Percentiles rank a stretch among this genome's conserved stretches.
phyloP scores from a whole-genome alignment of 2,113 vertebrate species.

The Pipa parva region DNA sequence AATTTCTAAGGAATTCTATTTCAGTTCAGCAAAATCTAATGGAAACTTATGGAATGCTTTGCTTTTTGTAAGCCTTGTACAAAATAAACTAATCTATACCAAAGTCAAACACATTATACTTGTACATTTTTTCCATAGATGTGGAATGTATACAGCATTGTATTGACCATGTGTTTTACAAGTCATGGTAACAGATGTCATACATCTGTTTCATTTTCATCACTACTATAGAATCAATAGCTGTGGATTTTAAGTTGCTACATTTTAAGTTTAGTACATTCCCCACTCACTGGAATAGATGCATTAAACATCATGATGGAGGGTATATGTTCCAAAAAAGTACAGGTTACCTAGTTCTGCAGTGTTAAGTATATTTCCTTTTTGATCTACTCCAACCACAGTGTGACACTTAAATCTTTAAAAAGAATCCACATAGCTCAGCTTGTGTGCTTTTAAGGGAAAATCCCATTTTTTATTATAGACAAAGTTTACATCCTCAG shows the following conservation, averaged over 20 bases:
- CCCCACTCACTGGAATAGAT: too few species aligned
- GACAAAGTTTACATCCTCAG: too few species aligned
- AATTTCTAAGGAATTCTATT: constrained; percentile 42
- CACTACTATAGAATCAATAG: neutral
- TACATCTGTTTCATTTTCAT: neutral
- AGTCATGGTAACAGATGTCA: neutral
- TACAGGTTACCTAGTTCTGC: too few species aligned
- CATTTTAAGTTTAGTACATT: neutral
- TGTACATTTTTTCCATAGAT: constrained; percentile 29
- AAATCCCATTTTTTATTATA: too few species aligned
- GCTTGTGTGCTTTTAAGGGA: too few species aligned
- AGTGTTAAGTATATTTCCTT: too few species aligned
- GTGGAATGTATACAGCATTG: neutral
- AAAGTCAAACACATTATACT: constrained; percentile 17
- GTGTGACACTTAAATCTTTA: too few species aligned
- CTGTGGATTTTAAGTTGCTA: neutral
- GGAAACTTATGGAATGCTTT: constrained; percentile 35
- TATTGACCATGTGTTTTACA: constrained; percentile 1
- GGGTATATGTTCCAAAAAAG: too few species aligned
- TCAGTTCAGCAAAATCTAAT: constrained; percentile 33
- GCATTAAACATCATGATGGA: too few species aligned
- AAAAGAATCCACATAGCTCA: too few species aligned
- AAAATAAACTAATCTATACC: constrained; percentile 34
- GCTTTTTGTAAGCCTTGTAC: constrained; percentile 34
- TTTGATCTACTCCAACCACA: too few species aligned